phyloP scores from a whole-genome alignment of 2,888 invertebrate genomes.

The Lissonota sp. region DNA sequence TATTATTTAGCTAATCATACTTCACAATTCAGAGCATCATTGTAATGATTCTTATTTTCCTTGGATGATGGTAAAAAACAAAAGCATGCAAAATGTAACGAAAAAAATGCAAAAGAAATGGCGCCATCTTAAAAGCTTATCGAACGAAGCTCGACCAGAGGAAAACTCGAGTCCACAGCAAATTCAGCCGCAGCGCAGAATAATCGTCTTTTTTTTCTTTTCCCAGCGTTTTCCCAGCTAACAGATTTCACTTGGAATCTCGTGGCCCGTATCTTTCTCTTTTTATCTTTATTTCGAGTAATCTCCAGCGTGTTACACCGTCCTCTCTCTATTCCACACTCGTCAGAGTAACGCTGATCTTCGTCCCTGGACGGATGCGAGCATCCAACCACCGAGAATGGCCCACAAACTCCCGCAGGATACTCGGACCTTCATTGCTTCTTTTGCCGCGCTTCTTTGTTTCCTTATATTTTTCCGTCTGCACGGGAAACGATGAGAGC shows the following conservation, averaged over 20 bases:
- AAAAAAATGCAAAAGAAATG: background rate
- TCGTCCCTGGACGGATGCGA: background rate
- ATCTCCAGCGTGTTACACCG: too few relatives aligned
- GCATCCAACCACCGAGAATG: too few relatives aligned
- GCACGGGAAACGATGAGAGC: constrained; percentile 59
- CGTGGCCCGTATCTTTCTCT: too few relatives aligned
- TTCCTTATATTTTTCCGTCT: constrained; percentile 54
- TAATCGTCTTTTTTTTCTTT: constrained; percentile 16
- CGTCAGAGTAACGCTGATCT: constrained; percentile 37
- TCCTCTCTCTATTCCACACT: constrained; percentile 14
- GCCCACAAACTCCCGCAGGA: too few relatives aligned
- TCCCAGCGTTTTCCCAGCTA: constrained; percentile 1
- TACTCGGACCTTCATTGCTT: constrained; percentile 15
- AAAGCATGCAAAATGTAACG: background rate
- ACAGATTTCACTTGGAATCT: too few relatives aligned
- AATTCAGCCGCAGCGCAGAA: background rate
- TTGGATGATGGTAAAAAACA: too few relatives aligned
- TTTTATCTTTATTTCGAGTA: too few relatives aligned
- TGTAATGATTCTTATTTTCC: too few relatives aligned
- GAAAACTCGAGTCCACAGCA: constrained; percentile 2
- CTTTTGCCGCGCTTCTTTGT: constrained; percentile 9
- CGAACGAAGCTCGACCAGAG: constrained; percentile 9
- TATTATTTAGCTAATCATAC: too few relatives aligned
- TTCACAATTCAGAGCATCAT: too few relatives aligned
- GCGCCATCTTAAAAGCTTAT: constrained; percentile 30